Percentiles rank a stretch among this genome's conserved stretches.
Evolutionary conservation across 2,888 invertebrate genomes (phyloP).

Genomic region (Drosophila aldrichi): DNA sequence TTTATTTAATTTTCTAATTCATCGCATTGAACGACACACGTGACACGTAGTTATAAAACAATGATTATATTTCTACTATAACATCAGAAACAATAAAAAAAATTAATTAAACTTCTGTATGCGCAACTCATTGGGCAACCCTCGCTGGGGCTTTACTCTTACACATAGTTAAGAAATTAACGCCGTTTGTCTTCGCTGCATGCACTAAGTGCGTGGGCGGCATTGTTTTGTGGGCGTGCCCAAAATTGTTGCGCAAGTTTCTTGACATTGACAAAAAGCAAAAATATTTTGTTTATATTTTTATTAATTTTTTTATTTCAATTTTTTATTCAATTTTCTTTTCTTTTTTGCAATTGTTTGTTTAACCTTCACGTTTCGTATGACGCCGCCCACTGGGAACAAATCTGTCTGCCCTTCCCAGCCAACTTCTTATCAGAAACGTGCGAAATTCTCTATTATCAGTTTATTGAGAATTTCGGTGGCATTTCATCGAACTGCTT

Average conservation of each 20-base stretch:
- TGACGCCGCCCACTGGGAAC: not conserved
- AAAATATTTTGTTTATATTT: not conserved
- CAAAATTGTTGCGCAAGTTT: constrained; percentile 32
- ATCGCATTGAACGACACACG: not conserved
- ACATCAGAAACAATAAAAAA: not conserved
- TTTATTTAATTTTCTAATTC: not conserved
- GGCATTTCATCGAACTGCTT: constrained; percentile 29
- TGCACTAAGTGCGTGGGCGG: constrained; percentile 10
- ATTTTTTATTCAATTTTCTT: not conserved
- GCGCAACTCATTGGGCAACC: constrained; percentile 13
- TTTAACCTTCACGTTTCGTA: constrained; percentile 21
- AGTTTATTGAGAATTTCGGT: constrained; percentile 37
- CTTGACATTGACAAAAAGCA: constrained; percentile 14
- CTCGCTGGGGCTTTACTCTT: constrained; percentile 18
- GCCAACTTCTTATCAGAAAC: constrained; percentile 26
- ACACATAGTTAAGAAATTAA: constrained; percentile 65
- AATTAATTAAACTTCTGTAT: not conserved
- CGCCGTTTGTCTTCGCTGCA: constrained; percentile 61
- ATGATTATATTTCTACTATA: not conserved
- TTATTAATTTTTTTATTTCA: too few relatives aligned
- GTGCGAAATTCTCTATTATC: constrained; percentile 38
- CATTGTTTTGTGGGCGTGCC: not conserved
- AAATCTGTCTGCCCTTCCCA: not conserved
- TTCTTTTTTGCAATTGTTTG: constrained; percentile 10
- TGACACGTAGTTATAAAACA: not conserved